These are phyloP conservation scores for Anaspis maculata DNA, from an alignment of 2,888 invertebrate species.

Conservation along the genomic window DNA sequence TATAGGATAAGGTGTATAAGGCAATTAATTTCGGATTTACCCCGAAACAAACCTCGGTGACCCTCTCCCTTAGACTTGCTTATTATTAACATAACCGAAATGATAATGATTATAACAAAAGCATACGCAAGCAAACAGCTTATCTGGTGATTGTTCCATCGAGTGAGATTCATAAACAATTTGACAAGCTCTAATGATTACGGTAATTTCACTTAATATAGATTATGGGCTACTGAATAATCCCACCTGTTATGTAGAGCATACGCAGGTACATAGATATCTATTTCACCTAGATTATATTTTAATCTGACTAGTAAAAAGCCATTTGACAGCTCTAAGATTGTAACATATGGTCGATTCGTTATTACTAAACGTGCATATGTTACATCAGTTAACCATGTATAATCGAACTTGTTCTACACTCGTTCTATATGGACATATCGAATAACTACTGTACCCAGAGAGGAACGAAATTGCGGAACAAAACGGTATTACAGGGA, in stretches of 20 bases:
- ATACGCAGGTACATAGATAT: slow-evolving; percentile 13
- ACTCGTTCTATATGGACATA: too few species aligned
- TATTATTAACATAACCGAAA: slow-evolving; percentile 1
- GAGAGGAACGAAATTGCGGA: too few species aligned
- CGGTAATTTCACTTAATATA: slow-evolving; percentile 26
- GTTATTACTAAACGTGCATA: slow-evolving; percentile 13
- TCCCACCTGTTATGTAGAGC: slow-evolving; percentile 9
- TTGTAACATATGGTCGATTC: slow-evolving; percentile 26
- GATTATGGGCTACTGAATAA: slow-evolving; percentile 25
- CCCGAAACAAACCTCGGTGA: slow-evolving; percentile 9
- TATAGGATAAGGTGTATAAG: slow-evolving; percentile 22
- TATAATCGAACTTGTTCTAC: too few species aligned
- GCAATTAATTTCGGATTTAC: slow-evolving; percentile 22
- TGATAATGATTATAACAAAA: not conserved
- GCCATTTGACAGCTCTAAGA: slow-evolving; percentile 27
- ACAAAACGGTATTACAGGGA: too few species aligned
- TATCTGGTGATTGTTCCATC: slow-evolving; percentile 21
- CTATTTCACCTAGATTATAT: slow-evolving; percentile 26
- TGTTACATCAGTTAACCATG: slow-evolving; percentile 9
- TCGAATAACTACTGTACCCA: too few species aligned
- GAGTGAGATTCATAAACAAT: slow-evolving; percentile 20
- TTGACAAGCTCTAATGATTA: slow-evolving; percentile 23
- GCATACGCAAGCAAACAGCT: slow-evolving; percentile 1
- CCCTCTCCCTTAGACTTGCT: too few species aligned
- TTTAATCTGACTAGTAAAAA: slow-evolving; percentile 29